Evolutionary conservation across 2,797 vertebrate species (phyloP).

Genomic region (Odontamblyopus rebecca): DNA sequence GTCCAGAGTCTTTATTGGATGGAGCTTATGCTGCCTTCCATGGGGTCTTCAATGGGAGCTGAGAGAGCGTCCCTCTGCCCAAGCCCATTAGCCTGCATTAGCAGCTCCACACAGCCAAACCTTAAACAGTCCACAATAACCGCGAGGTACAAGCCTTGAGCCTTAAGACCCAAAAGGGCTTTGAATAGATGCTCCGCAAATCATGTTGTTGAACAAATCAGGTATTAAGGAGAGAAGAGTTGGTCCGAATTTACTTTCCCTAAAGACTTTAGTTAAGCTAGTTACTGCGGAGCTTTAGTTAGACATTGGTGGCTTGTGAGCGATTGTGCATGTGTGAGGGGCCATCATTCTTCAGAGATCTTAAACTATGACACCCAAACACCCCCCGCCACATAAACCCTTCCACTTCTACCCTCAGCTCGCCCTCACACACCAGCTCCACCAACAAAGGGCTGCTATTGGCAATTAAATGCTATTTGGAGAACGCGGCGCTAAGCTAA

Average conservation of each 20-base stretch:
- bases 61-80: slow-evolving; percentile 70
- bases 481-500: slow-evolving; percentile 83
- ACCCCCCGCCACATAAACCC: slow-evolving; percentile 71
- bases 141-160: slow-evolving; percentile 82
- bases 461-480: slow-evolving; percentile 85
- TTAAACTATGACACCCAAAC: slow-evolving; percentile 75
- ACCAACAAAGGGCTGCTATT: slow-evolving; percentile 81
- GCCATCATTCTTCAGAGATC: slow-evolving; percentile 78
- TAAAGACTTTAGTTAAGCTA: slow-evolving; percentile 99
- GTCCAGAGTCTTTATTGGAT: slow-evolving; percentile 71
- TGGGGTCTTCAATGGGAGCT: slow-evolving; percentile 76
- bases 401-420: slow-evolving; percentile 65
- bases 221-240: slow-evolving; percentile 97
- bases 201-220: slow-evolving; percentile 99
- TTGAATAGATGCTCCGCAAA: slow-evolving; percentile 99
- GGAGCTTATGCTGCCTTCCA: slow-evolving; percentile 78
- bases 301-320: slow-evolving; percentile 84
- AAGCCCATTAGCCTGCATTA: slow-evolving; percentile 97
- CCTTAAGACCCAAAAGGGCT: slow-evolving; percentile 88
- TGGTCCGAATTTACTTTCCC: slow-evolving; percentile 99
- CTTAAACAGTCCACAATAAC: slow-evolving; percentile 84
- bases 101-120: slow-evolving; percentile 82
- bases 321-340: slow-evolving; percentile 75
- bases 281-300: slow-evolving; percentile 95
- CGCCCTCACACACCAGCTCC: slow-evolving; percentile 68